A percentile compares a stretch with the other conserved stretches of the same genome.
These are phyloP conservation scores for Stenotaenia linearis DNA, from an alignment of 2,888 invertebrate species.

Conservation along the genomic window DNA sequence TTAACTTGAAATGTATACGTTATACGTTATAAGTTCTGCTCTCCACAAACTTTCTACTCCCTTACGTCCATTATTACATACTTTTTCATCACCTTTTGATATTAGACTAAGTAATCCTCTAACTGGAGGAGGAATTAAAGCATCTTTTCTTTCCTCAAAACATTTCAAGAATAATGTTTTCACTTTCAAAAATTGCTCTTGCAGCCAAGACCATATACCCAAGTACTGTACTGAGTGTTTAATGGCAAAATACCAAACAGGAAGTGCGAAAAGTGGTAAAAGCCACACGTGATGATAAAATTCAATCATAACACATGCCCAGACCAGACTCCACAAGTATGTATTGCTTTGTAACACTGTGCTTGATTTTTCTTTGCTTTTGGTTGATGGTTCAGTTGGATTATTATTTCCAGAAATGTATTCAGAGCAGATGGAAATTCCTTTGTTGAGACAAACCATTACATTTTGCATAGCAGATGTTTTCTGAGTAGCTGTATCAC, in stretches of 20 bases:
- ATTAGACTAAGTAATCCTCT: conserved; percentile 67
- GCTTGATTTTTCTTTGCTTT: neutral
- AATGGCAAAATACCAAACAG: conserved; percentile 64
- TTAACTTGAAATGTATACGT: no score
- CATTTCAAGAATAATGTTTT: neutral
- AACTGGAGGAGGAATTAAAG: conserved; percentile 61
- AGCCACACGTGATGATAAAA: conserved; percentile 83
- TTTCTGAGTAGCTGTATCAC: neutral
- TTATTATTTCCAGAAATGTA: neutral
- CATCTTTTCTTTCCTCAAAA: conserved; percentile 44
- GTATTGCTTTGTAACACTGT: conserved; percentile 41
- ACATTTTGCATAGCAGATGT: neutral
- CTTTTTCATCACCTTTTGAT: conserved; percentile 47
- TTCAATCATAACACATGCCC: conserved; percentile 74
- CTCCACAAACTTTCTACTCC: no score
- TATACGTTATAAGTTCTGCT: no score
- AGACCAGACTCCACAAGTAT: conserved; percentile 56
- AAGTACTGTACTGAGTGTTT: conserved; percentile 45
- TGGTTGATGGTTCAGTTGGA: neutral
- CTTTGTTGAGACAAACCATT: neutral
- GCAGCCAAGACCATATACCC: neutral
- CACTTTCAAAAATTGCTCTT: neutral
- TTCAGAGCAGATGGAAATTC: neutral
- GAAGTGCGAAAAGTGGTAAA: conserved; percentile 68
- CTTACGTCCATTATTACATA: no score